Conservation (phyloP, 2,888 invertebrate genomes). For the Drosophila paracracens region DNA sequence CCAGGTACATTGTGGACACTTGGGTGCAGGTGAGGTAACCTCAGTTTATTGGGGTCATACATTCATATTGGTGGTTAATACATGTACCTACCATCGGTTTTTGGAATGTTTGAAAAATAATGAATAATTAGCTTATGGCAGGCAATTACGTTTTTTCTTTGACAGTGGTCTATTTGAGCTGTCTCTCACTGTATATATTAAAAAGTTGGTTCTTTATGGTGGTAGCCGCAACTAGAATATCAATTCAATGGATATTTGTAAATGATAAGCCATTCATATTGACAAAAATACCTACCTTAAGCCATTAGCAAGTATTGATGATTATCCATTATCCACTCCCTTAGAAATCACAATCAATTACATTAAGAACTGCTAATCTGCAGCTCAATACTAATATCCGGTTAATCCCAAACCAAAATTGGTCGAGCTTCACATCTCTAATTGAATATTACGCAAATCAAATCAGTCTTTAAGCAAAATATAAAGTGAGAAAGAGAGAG, state of each 20-base stretch:
- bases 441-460: conserved; percentile 46
- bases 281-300: not conserved
- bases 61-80: no score
- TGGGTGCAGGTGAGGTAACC: no score
- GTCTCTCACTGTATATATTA: not conserved
- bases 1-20: no score
- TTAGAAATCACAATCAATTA: not conserved
- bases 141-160: no score
- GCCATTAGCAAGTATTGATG: not conserved
- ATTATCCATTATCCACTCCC: not conserved
- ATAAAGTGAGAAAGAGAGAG: conserved; percentile 1
- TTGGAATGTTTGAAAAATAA: no score
- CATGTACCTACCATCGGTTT: no score
- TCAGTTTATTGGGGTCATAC: no score
- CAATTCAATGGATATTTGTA: not conserved
- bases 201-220: not conserved
- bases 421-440: conserved; percentile 8
- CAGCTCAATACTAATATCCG: conserved; percentile 31
- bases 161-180: no score
- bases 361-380: not conserved
- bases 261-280: not conserved
- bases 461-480: conserved; percentile 57
- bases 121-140: no score
- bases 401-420: not conserved
- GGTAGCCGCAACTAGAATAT: not conserved